Base-by-base conservation (phyloP, 2,113 vertebrate genomes). In the Podarcis cretensis region DNA sequence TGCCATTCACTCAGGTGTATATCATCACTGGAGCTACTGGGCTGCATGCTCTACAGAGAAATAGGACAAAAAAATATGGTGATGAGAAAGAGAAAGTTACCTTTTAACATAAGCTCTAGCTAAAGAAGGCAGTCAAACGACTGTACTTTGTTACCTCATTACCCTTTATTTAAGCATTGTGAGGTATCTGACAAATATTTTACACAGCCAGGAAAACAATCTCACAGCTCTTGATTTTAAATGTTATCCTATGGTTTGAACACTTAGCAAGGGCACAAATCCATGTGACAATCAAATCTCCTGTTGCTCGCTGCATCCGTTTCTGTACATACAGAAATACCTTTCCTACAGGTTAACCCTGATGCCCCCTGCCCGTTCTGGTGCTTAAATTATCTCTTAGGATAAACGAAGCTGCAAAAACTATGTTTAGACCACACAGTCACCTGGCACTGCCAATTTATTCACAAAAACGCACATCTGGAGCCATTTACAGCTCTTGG, bases 1-100 rank as follows among this genome's bases (percentile, higher is more conserved):
- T 99, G 99, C 99, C 99, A 99, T 87, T 99, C 98, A 18, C 97
- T 98, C 96, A 99, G 97, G 96, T 99, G 98, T 95, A 97, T 83
- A 0, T 94, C 88, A 91, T 95, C 48, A 54, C 48, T 97, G 96
- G 96, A 97, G 91, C 37, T 3, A 21, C 93, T 88, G 23, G 87
- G 13, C 87, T 94, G 95, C 97, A 97, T 97, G 66, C 0, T 88
- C 48, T 93, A 65, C 1, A 7, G 92, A 87, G 94, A 7, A 94
- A 95, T 25, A 88, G 0, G 95, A 57, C 75, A 87, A 13, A 89
- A 89, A 78, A 54, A 84, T 85, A 75, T 92, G 1, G 21, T 32
- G 59, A 81, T 87, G 59, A 68, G 88, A 85, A 8, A 14, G 63
- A 63, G 77, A 79, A 68, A 68, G 54, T 0, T 59, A 37, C 21